phyloP scores from a whole-genome alignment of 2,888 invertebrate genomes.

The Leistus spinibarbis region DNA sequence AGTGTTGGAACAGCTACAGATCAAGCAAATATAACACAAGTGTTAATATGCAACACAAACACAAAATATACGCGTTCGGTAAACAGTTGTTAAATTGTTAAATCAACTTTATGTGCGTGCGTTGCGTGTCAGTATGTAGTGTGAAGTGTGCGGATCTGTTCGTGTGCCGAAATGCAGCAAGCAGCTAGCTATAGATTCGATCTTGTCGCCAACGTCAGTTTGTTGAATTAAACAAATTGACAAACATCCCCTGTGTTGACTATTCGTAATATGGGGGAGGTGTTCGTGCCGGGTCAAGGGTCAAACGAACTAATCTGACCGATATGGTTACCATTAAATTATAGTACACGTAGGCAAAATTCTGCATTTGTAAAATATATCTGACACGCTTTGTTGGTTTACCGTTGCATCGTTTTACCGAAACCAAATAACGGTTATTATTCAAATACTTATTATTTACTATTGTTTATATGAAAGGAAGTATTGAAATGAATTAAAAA shows the following conservation, averaged over 20 bases:
- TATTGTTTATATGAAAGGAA: too few species aligned
- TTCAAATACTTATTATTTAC: too few species aligned
- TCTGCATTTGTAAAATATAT: constrained; percentile 8
- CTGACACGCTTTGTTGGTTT: background rate
- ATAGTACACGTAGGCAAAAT: background rate
- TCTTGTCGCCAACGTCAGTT: background rate
- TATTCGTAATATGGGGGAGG: background rate
- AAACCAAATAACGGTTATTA: too few species aligned
- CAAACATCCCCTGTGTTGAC: background rate
- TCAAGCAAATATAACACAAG: background rate
- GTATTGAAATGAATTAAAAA: too few species aligned
- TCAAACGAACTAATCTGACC: constrained; percentile 17
- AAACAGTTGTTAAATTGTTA: background rate
- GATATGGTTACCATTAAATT: background rate
- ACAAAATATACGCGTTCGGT: background rate
- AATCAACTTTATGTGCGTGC: background rate
- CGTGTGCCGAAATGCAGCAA: background rate
- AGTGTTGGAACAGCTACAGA: background rate
- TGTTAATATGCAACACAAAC: background rate
- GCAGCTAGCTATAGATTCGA: background rate
- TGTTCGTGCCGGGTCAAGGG: constrained; percentile 2
- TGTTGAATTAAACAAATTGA: constrained; percentile 17
- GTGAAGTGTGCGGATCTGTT: background rate
- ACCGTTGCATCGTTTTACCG: too few species aligned
- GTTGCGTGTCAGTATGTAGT: background rate